Percentiles rank a stretch among this genome's conserved stretches.
Evolutionary conservation across 1,140 invertebrate species (phyloP).

Genomic region (Halyomorpha halys): DNA sequence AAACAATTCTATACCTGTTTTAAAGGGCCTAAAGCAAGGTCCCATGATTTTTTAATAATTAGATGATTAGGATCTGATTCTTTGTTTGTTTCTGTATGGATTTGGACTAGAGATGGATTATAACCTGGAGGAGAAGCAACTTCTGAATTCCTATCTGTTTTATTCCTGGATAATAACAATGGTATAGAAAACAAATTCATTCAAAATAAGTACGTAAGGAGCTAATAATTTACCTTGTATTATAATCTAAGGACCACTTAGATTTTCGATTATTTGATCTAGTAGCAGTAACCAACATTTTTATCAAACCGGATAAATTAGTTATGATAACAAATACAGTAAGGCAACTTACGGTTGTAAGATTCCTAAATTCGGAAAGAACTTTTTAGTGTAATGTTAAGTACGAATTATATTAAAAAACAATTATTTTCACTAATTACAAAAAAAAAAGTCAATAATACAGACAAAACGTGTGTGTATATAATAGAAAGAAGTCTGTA

Average conservation of each 20-base stretch:
- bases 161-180: conserved; percentile 34
- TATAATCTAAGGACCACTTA: conserved; percentile 42
- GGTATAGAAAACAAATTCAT: neutral
- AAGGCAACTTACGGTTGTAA: no score
- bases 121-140: conserved; percentile 74
- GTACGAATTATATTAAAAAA: no score
- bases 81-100: conserved; percentile 61
- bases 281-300: conserved; percentile 20
- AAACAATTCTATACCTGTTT: conserved; percentile 52
- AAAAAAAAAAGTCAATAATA: no score
- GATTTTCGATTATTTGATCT: conserved; percentile 34
- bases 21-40: conserved; percentile 86
- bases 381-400: no score
- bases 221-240: conserved; percentile 36
- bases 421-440: no score
- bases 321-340: no score
- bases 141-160: conserved; percentile 36
- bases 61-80: conserved; percentile 69
- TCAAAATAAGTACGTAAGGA: neutral
- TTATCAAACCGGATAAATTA: conserved; percentile 7
- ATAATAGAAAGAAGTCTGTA: neutral
- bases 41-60: conserved; percentile 94
- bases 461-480: neutral
- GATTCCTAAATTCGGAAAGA: no score
- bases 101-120: conserved; percentile 55